A percentile compares a stretch with the other conserved stretches of the same genome.
phyloP scores from a whole-genome alignment of 2,888 invertebrate genomes.

The Nemoura dubitans region DNA sequence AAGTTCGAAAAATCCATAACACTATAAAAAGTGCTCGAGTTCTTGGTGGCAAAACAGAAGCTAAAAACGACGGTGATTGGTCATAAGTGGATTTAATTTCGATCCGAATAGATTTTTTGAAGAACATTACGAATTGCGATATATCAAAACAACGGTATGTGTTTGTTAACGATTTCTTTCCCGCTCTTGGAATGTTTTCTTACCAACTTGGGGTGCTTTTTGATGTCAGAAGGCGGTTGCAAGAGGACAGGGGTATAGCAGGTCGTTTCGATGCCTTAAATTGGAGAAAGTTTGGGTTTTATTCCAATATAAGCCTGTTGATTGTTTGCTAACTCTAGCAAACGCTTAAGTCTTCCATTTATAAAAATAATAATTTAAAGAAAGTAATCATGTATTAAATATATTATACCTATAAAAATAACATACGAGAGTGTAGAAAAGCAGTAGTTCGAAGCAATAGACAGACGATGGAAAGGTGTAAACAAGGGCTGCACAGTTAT shows the following conservation, averaged over 20 bases:
- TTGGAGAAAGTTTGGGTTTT: conserved; percentile 49
- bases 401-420: conserved; percentile 30
- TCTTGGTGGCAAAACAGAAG: not conserved
- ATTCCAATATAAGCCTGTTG: conserved; percentile 48
- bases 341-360: conserved; percentile 51
- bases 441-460: conserved; percentile 49
- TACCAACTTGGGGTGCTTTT: conserved; percentile 23
- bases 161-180: conserved; percentile 45
- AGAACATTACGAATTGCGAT: not conserved
- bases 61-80: not conserved
- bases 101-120: not conserved
- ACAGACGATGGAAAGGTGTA: conserved; percentile 44
- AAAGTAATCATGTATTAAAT: conserved; percentile 47
- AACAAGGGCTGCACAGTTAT: conserved; percentile 49
- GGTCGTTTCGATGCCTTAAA: conserved; percentile 50
- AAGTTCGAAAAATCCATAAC: not conserved
- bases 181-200: conserved; percentile 45
- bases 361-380: conserved; percentile 45
- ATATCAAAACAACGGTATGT: conserved; percentile 13
- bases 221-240: not conserved
- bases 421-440: conserved; percentile 46
- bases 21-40: not conserved
- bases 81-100: not conserved
- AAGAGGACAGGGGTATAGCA: conserved; percentile 32
- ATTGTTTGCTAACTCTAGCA: conserved; percentile 50